These are phyloP conservation scores for Capreolus pygargus DNA, from an alignment of 2,113 vertebrate species.

Conservation along the genomic window DNA sequence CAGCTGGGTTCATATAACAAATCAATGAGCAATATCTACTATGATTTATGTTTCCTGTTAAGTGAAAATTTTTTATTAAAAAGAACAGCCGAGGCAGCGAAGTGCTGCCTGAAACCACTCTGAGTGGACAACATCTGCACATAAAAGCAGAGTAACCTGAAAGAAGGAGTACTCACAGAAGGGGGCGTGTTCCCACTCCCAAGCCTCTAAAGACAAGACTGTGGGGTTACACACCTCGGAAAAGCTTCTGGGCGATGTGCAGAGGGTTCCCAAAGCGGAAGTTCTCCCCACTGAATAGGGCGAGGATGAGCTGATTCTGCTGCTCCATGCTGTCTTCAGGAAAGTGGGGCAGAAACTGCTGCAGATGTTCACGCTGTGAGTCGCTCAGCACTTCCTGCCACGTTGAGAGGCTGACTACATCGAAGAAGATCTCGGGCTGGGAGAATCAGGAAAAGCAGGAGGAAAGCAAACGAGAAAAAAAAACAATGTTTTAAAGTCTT, in stretches of 20 bases:
- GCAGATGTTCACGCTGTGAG: conserved; percentile 90
- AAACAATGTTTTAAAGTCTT: background rate
- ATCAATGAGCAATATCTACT: background rate
- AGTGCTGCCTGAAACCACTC: background rate
- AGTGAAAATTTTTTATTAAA: background rate
- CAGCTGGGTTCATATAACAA: background rate
- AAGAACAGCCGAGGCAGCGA: background rate
- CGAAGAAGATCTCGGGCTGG: conserved; percentile 96
- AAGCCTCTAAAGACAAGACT: background rate
- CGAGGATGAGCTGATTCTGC: conserved; percentile 84
- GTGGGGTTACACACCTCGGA: conserved; percentile 85
- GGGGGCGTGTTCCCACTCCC: background rate
- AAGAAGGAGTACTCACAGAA: background rate
- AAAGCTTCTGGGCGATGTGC: conserved; percentile 94
- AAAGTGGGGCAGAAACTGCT: conserved; percentile 92
- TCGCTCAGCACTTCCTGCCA: conserved; percentile 93
- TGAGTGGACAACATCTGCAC: background rate
- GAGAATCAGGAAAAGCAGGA: background rate
- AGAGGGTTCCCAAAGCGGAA: conserved; percentile 95
- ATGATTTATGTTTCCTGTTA: background rate
- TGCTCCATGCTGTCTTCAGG: conserved; percentile 86
- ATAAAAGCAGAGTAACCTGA: background rate
- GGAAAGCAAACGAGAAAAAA: background rate
- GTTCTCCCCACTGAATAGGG: conserved; percentile 90
- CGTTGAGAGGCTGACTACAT: conserved; percentile 92